Base-by-base conservation (phyloP, 2,888 invertebrate species). In the Lasioglossum marginatum region DNA sequence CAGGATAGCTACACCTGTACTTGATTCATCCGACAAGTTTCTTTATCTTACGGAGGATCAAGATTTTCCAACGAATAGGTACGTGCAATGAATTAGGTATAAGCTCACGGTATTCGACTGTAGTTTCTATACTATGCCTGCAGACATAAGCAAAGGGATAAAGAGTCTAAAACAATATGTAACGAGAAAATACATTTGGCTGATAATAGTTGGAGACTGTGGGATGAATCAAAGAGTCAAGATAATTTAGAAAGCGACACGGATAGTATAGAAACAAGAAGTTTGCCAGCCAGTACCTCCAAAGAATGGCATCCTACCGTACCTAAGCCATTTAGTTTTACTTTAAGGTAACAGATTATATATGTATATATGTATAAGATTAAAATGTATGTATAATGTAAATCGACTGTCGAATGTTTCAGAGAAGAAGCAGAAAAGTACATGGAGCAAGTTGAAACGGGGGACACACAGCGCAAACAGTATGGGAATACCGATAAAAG, bases 291-390 rank as follows among this genome's bases (percentile, higher is more conserved):
- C 3, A 89, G 87, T 34, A 93, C 91, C 85, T 93, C 94, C n/a
- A 94, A 94, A 78, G 92, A 93, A 72, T 94, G 94, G 95, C 93
- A 94, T 27, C 93, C 94, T 34, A 97, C 97, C 0, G 95, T 97
- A 81, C 97, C 97, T 0, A 97, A 97, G 93, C 97, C 97, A 3
- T 97, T 97, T 93, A 96, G 96, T 94, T 97, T 97, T 96, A 97
- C 97, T 2, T 96, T 97, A 89, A 96, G 97, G 97, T 97, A 95
- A 48, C 8, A 31, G 34, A 40, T 5, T 10, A 43, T 4, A 48
- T 27, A 45, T 2, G 1, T 16, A 0, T 48, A 19, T 1, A 60
- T 60, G 27, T 27, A 27, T 3, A 27, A 14, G 60, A 60, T 60
- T 60, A 60, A 60, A 60, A 63, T 19, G 31, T 31, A 31, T 14